Evolutionary conservation across 2,113 vertebrate species (phyloP).

Genomic region (Meriones unguiculatus): DNA sequence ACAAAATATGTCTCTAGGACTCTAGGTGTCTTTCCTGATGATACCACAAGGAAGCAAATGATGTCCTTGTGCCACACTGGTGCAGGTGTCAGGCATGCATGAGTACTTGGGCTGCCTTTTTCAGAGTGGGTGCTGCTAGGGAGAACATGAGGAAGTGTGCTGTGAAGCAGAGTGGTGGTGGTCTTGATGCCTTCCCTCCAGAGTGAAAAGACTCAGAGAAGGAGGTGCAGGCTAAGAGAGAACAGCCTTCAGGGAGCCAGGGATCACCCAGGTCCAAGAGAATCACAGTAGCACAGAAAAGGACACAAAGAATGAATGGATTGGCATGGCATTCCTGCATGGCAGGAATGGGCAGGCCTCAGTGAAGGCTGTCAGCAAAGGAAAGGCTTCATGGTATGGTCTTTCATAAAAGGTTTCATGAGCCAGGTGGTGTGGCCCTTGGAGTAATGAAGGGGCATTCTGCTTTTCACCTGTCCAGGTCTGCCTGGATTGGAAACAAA

Average conservation of each 20-base stretch:
- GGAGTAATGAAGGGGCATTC: background rate
- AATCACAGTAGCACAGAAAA: background rate
- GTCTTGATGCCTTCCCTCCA: background rate
- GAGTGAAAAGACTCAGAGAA: background rate
- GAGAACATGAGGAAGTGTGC: background rate
- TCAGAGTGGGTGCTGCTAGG: background rate
- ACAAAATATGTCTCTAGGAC: background rate
- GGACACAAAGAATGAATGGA: background rate
- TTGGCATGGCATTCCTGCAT: no score
- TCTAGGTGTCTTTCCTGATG: background rate
- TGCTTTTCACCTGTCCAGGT: background rate
- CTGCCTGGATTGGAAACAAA: background rate
- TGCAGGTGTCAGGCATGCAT: fast-evolving
- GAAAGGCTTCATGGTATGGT: background rate
- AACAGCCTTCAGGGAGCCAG: constrained; percentile 45
- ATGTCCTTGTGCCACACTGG: fast-evolving
- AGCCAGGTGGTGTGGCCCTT: background rate
- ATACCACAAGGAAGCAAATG: no score
- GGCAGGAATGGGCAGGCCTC: background rate
- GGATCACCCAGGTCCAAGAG: background rate
- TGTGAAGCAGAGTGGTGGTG: background rate
- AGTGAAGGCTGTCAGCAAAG: fast-evolving
- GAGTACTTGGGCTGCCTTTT: background rate
- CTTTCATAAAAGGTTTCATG: background rate
- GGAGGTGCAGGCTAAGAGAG: constrained; percentile 6